phyloP scores from a whole-genome alignment of 2,888 invertebrate species.

The Limnephilus marmoratus region DNA sequence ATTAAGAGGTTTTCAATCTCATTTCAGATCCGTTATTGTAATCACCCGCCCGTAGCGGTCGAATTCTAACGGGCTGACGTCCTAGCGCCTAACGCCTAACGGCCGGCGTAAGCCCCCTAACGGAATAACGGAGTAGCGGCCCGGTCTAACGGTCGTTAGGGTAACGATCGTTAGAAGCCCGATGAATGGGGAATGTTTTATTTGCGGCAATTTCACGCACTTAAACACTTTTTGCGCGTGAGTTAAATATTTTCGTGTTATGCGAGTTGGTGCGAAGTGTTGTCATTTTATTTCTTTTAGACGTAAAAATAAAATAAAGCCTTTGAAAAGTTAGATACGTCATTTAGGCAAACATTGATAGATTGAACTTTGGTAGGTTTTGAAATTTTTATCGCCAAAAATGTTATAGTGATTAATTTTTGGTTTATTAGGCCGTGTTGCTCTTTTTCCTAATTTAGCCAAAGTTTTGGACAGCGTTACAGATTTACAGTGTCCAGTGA shows the following conservation, averaged over 20 bases:
- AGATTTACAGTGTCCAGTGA: too few relatives aligned
- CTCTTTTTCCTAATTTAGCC: too few relatives aligned
- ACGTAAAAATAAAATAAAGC: background rate
- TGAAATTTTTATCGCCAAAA: background rate
- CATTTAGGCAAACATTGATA: background rate
- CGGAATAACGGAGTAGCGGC: conserved; percentile 50
- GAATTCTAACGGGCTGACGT: background rate
- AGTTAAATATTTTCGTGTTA: background rate
- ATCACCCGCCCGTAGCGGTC: background rate
- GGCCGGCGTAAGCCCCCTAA: background rate
- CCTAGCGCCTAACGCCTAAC: conserved; percentile 40
- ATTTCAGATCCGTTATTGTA: background rate
- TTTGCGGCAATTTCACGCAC: conserved; percentile 55
- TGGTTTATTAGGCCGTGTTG: too few relatives aligned
- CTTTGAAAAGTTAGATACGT: background rate
- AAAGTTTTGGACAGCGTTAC: too few relatives aligned
- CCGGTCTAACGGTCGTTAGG: conserved; percentile 49
- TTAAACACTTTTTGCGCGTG: conserved; percentile 2
- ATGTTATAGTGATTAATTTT: too few relatives aligned
- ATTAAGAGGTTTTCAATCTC: background rate
- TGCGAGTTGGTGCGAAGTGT: background rate
- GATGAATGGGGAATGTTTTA: conserved; percentile 56
- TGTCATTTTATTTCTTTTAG: background rate
- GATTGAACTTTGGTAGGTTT: background rate
- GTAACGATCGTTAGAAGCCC: conserved; percentile 60